phyloP scores from a whole-genome alignment of 1,140 invertebrate genomes.

The Caenorhabditis latens region DNA sequence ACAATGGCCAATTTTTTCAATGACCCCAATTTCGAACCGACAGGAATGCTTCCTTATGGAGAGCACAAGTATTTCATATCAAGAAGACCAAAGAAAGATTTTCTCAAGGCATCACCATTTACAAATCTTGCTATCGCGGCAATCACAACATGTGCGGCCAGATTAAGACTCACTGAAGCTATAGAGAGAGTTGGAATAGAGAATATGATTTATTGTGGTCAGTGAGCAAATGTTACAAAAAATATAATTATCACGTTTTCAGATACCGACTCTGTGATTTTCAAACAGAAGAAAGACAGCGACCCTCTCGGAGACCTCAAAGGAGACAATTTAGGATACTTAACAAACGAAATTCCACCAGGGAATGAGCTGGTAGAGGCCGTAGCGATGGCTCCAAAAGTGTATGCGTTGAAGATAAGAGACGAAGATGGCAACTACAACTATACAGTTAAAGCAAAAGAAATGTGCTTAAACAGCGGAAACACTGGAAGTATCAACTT shows the following conservation, averaged over 20 bases:
- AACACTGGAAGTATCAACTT: background rate
- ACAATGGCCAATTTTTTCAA: background rate
- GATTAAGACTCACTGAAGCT: background rate
- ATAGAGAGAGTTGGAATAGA: background rate
- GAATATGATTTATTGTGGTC: background rate
- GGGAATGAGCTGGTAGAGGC: background rate
- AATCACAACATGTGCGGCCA: background rate
- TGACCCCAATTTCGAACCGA: background rate
- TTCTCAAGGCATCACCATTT: background rate
- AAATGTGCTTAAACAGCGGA: background rate
- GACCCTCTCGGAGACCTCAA: background rate
- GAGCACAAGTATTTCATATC: background rate
- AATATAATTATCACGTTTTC: background rate
- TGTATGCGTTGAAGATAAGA: background rate
- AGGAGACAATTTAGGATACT: background rate
- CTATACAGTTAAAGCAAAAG: background rate
- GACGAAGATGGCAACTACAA: background rate
- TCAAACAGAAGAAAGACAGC: background rate
- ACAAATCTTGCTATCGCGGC: background rate
- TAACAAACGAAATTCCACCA: background rate
- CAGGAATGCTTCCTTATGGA: background rate
- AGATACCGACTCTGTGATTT: slow-evolving; percentile 1
- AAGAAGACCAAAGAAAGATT: background rate
- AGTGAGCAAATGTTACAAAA: background rate
- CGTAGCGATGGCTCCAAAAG: background rate